phyloP scores from a whole-genome alignment of 2,888 invertebrate species.

The Germaria angustata region DNA sequence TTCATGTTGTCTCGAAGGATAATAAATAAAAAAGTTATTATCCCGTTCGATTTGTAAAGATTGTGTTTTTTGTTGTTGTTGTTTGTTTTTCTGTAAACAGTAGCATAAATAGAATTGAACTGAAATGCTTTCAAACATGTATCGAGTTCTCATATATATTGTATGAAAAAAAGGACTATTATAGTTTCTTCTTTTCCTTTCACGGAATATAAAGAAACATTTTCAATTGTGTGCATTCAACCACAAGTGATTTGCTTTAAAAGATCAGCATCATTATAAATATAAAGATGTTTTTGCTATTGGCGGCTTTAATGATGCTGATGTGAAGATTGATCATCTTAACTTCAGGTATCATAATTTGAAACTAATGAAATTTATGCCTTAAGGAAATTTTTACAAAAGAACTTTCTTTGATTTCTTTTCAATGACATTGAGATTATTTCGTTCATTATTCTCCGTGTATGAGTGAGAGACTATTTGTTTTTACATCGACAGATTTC shows the following conservation, averaged over 20 bases:
- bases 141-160: background rate
- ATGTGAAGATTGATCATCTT: slow-evolving; percentile 40
- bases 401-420: background rate
- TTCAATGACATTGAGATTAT: too few relatives aligned
- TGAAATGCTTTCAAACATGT: background rate
- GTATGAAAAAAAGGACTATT: slow-evolving; percentile 7
- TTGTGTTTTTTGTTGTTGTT: slow-evolving; percentile 9
- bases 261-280: slow-evolving; percentile 19
- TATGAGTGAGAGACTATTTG: background rate
- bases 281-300: background rate
- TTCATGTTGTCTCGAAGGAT: slow-evolving; percentile 3
- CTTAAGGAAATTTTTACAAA: slow-evolving; percentile 20
- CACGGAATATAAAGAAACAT: slow-evolving; percentile 21
- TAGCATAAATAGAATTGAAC: slow-evolving; percentile 37
- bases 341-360: slow-evolving; percentile 55
- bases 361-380: slow-evolving; percentile 38
- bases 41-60: slow-evolving; percentile 16
- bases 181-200: background rate
- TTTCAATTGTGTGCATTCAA: slow-evolving; percentile 68
- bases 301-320: background rate
- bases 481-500: background rate
- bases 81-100: slow-evolving; percentile 37
- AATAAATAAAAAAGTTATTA: slow-evolving; percentile 61
- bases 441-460: background rate
- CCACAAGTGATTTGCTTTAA: slow-evolving; percentile 64